These are phyloP conservation scores for Andrena haemorrhoa DNA, from an alignment of 2,888 invertebrate genomes.

Conservation along the genomic window DNA sequence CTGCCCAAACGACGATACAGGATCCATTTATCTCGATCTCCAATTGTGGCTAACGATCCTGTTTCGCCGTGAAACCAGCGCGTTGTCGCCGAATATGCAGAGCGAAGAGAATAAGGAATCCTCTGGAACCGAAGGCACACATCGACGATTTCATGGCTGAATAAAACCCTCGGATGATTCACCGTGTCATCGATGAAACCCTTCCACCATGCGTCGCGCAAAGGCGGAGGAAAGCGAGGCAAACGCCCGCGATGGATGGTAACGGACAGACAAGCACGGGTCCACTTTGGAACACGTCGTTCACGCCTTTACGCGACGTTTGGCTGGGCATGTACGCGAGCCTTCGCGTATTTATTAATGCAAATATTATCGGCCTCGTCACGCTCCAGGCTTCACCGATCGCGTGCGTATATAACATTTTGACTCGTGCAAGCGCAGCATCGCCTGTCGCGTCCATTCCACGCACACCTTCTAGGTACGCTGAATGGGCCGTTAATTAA, in stretches of 20 bases:
- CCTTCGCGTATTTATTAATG: slow-evolving; percentile 5
- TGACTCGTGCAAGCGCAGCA: not conserved
- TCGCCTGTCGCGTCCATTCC: not conserved
- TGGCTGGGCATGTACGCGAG: not conserved
- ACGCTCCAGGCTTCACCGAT: not conserved
- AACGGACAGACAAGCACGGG: not conserved
- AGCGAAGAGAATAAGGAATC: not conserved
- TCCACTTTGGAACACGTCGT: not conserved
- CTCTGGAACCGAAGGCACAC: not conserved
- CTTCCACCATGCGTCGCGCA: slow-evolving; percentile 16
- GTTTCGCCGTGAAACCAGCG: not conserved
- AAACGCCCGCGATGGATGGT: slow-evolving; percentile 18
- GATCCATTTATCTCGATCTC: too few relatives aligned
- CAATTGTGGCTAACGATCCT: not conserved
- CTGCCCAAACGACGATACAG: too few relatives aligned
- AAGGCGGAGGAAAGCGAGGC: not conserved
- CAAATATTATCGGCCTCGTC: slow-evolving; percentile 27
- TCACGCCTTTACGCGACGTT: slow-evolving; percentile 28
- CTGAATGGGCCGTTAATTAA: slow-evolving; percentile 24
- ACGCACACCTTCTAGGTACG: not conserved
- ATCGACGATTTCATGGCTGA: slow-evolving; percentile 11
- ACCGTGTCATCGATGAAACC: slow-evolving; percentile 13
- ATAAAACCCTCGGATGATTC: slow-evolving; percentile 24
- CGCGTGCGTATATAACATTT: slow-evolving; percentile 2
- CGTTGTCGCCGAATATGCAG: not conserved